Conservation (phyloP, 2,888 invertebrate species). For the Onthophagus sagittarius region DNA sequence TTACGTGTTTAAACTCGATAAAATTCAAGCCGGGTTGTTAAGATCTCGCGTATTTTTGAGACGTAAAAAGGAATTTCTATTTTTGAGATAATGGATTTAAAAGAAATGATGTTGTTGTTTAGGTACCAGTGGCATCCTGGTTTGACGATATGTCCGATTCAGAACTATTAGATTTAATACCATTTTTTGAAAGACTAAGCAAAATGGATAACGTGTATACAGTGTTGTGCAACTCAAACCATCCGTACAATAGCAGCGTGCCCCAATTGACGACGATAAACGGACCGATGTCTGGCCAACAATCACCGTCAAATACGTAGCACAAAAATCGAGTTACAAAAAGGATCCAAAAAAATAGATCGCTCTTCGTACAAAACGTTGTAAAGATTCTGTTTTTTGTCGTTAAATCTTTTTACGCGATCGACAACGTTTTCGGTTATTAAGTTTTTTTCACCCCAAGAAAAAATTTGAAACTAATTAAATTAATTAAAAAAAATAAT, state of each 20-base stretch:
- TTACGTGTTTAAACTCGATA: no score
- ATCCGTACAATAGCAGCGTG: constrained; percentile 62
- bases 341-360: not conserved
- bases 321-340: constrained; percentile 24
- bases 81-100: not conserved
- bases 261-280: constrained; percentile 33
- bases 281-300: constrained; percentile 33
- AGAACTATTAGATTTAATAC: constrained; percentile 94
- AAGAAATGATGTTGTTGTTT: constrained; percentile 32
- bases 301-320: constrained; percentile 41
- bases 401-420: constrained; percentile 33
- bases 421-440: constrained; percentile 31
- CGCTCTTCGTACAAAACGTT: constrained; percentile 24
- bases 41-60: no score
- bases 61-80: no score
- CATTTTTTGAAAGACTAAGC: constrained; percentile 95
- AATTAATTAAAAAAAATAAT: not conserved
- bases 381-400: constrained; percentile 34
- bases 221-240: constrained; percentile 88
- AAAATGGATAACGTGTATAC: constrained; percentile 96
- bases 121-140: constrained; percentile 99
- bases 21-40: no score
- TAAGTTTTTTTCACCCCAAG: not conserved
- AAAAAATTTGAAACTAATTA: not conserved
- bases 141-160: constrained; percentile 99